Conservation (phyloP, 2,888 invertebrate species). For the Xylota segnis region DNA sequence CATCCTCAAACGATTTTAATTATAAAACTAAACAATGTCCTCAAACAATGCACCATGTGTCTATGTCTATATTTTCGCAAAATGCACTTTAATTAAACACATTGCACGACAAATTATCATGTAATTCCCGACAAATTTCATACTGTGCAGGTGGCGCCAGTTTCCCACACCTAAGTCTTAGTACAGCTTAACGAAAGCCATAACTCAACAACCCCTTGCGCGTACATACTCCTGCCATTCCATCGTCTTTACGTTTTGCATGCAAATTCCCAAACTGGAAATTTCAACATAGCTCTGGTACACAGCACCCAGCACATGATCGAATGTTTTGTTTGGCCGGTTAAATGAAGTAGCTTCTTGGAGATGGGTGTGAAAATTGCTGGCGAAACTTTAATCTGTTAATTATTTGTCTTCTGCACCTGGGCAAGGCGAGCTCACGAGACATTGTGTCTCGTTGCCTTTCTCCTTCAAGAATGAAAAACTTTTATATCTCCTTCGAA, state of each 20-base stretch:
- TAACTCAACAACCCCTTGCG: slow-evolving; percentile 29
- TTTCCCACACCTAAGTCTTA: not conserved
- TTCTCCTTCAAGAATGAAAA: not conserved
- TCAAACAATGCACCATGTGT: not conserved
- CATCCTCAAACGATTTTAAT: too few species aligned
- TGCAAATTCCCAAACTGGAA: slow-evolving; percentile 35
- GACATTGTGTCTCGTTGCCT: slow-evolving; percentile 13
- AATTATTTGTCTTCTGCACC: slow-evolving; percentile 81
- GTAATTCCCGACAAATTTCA: slow-evolving; percentile 31
- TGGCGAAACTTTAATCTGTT: slow-evolving; percentile 80
- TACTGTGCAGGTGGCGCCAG: slow-evolving; percentile 5
- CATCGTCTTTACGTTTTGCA: slow-evolving; percentile 29
- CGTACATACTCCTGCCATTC: not conserved
- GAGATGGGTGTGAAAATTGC: slow-evolving; percentile 81
- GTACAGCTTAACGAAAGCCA: slow-evolving; percentile 1
- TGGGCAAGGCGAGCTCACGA: slow-evolving; percentile 75
- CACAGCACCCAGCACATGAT: slow-evolving; percentile 21
- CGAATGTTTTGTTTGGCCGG: slow-evolving; percentile 36
- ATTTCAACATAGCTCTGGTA: not conserved
- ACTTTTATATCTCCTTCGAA: slow-evolving; percentile 22
- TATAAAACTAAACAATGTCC: too few species aligned
- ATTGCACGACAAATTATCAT: slow-evolving; percentile 39
- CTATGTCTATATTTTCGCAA: not conserved
- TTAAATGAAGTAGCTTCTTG: slow-evolving; percentile 19
- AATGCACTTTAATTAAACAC: slow-evolving; percentile 45